Evolutionary conservation across 2,797 vertebrate genomes (phyloP), one percentile per base, ranked within the genome.

Genomic region (Hippopotamyrus pictus): DNA sequence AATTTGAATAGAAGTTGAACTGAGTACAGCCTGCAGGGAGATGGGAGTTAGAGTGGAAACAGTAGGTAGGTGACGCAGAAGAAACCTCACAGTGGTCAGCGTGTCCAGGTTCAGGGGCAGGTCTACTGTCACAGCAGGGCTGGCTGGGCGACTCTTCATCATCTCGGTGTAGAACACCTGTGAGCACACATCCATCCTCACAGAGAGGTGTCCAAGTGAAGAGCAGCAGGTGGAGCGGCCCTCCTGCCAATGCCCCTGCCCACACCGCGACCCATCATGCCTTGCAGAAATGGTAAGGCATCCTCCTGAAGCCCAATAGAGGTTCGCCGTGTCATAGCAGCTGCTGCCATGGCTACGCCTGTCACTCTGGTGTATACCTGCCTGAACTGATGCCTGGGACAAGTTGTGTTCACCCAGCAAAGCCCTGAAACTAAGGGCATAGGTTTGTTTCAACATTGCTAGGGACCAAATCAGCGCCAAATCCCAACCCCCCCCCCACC

Each of bases 111-210:
- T 97, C 57, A 97, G 92, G 1, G 96, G 97, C 59, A 98, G 95
- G 17, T 96, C 95, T 0, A 96, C 95, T 0, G 96, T 93, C 89
- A 93, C 93, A 0, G 94, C 91, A 91, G 96, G 90, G 91, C 94
- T 92, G 9, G 95, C 57, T 44, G 95, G 94, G 88, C 94, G 96
- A 25, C 95, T 94, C 51, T 92, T 92, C 89, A 93, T 96, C 50
- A 97, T 91, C 91, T 98, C 98, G 2, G 97, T 96, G 92, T 98
- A 99, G 93, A 98, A 98, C 65, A 99, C 97, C 98, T 99, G 89
- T 79, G 91, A 33, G 50, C 22, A 82, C 41, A 84, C 33, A 82
- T 62, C 54, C 33, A 29, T 14, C 53, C 50, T 87, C 22, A 86
- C 57, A 90, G 25, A 88, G 54, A 17, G 1, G 29, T 25, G 9